Evolutionary conservation across 53 echinoderm and acorn worm genomes (phyloP).

Genomic region (Echinarachnius parma): DNA sequence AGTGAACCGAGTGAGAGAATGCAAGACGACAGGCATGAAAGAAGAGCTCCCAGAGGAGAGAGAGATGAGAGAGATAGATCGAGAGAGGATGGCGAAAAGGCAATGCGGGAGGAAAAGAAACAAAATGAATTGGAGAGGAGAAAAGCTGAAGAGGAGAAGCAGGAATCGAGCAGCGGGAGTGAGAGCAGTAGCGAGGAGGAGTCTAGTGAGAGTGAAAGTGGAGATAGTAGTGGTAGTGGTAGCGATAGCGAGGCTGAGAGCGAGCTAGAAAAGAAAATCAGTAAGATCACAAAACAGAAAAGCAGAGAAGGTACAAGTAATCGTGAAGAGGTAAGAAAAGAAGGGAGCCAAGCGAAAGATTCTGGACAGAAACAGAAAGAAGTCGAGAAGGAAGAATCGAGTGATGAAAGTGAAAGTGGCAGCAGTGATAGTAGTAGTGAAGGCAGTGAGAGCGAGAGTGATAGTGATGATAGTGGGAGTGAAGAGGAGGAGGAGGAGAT

Average conservation of each 20-base stretch:
- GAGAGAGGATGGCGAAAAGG: background rate
- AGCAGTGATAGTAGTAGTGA: constrained; percentile 12
- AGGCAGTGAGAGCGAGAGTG: constrained; percentile 9
- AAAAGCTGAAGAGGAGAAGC: no score
- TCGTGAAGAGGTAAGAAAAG: background rate
- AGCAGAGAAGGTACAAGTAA: background rate
- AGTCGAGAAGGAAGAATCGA: constrained; percentile 3
- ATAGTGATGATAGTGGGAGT: constrained; percentile 10
- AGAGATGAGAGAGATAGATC: background rate
- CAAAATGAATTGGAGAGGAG: no score
- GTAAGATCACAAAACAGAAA: background rate
- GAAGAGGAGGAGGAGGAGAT: background rate
- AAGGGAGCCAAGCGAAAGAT: background rate
- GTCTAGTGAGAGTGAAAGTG: constrained; percentile 41
- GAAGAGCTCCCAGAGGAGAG: background rate
- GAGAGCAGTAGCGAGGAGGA: constrained; percentile 36
- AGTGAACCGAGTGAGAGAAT: background rate
- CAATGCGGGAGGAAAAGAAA: background rate
- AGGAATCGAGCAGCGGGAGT: constrained; percentile 46
- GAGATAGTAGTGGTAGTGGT: constrained; percentile 36
- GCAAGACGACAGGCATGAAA: background rate
- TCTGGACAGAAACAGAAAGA: constrained; percentile 30
- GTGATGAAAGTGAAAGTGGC: constrained; percentile 4
- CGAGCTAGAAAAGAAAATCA: background rate
- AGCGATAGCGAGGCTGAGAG: constrained; percentile 10